Conservation (phyloP, 2,113 vertebrate species). For the Heliornis fulica region DNA sequence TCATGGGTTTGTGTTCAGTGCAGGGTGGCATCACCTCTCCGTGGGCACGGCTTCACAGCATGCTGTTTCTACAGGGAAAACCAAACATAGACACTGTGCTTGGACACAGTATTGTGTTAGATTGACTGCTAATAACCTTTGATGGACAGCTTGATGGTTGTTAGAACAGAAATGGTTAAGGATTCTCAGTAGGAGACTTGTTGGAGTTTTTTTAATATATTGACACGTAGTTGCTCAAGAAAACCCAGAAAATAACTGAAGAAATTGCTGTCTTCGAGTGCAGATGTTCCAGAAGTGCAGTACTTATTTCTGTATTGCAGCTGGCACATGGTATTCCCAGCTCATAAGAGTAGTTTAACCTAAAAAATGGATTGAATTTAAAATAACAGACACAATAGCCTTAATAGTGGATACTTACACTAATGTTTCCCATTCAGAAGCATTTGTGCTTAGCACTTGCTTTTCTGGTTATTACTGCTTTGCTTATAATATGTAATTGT, state of each 20-base stretch:
- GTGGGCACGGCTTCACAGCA: rapidly evolving
- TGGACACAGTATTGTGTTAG: background rate
- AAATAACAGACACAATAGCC: background rate
- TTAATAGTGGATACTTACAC: background rate
- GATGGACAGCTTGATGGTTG: background rate
- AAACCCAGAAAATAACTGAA: background rate
- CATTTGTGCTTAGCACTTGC: background rate
- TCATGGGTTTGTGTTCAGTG: background rate
- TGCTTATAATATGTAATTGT: background rate
- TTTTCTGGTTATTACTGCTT: conserved; percentile 2
- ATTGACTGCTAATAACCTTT: background rate
- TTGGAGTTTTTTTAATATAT: background rate
- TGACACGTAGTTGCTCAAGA: no score
- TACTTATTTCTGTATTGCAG: background rate
- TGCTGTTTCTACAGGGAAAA: background rate
- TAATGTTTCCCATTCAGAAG: background rate
- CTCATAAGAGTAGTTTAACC: background rate
- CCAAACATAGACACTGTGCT: no score
- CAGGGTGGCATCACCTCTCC: background rate
- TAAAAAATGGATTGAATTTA: background rate
- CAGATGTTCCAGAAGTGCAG: background rate
- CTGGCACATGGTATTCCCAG: background rate
- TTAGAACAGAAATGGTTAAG: background rate
- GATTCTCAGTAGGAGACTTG: background rate
- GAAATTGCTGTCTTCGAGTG: background rate